Percentiles rank a stretch among this genome's conserved stretches.
Evolutionary conservation across 1,140 invertebrate genomes (phyloP).

Genomic region (Acromyrmex charruanus): DNA sequence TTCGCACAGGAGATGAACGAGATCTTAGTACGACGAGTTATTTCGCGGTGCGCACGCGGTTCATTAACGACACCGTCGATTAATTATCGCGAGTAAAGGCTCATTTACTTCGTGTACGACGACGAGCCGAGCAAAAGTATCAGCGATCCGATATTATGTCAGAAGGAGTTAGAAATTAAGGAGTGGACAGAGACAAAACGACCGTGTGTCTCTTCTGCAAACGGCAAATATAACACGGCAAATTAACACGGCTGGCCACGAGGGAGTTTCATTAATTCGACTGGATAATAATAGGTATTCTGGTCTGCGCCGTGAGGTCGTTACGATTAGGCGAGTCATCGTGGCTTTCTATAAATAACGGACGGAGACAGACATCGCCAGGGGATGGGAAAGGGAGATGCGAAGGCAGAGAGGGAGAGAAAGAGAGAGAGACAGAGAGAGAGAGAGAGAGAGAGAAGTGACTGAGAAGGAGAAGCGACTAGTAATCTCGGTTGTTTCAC

Average conservation of each 20-base stretch:
- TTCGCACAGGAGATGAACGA: conserved; percentile 54
- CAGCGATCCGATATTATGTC: background rate
- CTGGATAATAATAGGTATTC: conserved; percentile 58
- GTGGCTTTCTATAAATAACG: conserved; percentile 64
- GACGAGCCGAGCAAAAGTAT: conserved; percentile 8
- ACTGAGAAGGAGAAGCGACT: background rate
- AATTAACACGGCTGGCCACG: conserved; percentile 25
- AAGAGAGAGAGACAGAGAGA: background rate
- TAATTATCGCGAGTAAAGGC: conserved; percentile 18
- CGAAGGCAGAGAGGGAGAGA: background rate
- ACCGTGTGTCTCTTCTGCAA: background rate
- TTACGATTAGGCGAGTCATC: conserved; percentile 67
- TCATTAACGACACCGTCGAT: conserved; percentile 49
- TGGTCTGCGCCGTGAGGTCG: conserved; percentile 48
- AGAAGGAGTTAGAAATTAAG: background rate
- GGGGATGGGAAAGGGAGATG: conserved; percentile 32
- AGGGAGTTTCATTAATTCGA: conserved; percentile 52
- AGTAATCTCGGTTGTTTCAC: conserved; percentile 46
- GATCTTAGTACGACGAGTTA: conserved; percentile 22
- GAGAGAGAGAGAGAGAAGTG: background rate
- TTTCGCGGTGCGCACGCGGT: conserved; percentile 9
- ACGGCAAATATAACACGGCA: background rate
- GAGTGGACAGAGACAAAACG: background rate
- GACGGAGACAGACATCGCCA: conserved; percentile 50
- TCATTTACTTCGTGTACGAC: background rate